These are phyloP conservation scores for Heliconius aoede DNA, from an alignment of 2,888 invertebrate species.

Conservation along the genomic window DNA sequence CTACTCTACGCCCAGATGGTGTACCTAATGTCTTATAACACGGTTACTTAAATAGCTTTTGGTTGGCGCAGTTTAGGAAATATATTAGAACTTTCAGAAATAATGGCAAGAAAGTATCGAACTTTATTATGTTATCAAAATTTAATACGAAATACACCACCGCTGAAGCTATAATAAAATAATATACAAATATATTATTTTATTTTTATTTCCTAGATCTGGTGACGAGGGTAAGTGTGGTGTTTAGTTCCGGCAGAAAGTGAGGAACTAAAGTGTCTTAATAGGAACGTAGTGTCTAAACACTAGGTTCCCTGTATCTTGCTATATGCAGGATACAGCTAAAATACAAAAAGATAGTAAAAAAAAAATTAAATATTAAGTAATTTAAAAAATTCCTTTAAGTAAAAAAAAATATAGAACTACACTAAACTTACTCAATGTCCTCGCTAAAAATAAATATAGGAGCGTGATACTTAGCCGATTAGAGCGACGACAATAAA, in stretches of 20 bases:
- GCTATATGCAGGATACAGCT: too few relatives aligned
- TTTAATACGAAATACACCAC: background rate
- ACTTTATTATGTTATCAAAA: conserved; percentile 23
- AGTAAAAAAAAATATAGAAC: background rate
- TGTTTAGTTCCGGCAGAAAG: too few relatives aligned
- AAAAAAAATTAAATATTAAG: background rate
- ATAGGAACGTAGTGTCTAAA: too few relatives aligned
- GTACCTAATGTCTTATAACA: conserved; percentile 51
- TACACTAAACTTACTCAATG: background rate
- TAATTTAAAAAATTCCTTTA: background rate
- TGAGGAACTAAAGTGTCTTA: too few relatives aligned
- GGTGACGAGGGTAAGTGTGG: too few relatives aligned
- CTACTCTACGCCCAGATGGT: conserved; percentile 51
- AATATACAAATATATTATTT: background rate
- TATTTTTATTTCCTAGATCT: too few relatives aligned
- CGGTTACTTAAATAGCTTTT: conserved; percentile 52
- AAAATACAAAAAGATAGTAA: too few relatives aligned
- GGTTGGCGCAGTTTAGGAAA: conserved; percentile 48
- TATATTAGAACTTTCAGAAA: conserved; percentile 41
- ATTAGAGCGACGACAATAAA: conserved; percentile 69
- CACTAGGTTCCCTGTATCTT: too few relatives aligned
- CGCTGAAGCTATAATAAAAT: background rate
- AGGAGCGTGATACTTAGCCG: conserved; percentile 48
- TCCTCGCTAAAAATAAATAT: conserved; percentile 57
- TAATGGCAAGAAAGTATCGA: conserved; percentile 33